phyloP scores from a whole-genome alignment of 35 echinoderm and acorn worm species.

The Lytechinus pictus region DNA sequence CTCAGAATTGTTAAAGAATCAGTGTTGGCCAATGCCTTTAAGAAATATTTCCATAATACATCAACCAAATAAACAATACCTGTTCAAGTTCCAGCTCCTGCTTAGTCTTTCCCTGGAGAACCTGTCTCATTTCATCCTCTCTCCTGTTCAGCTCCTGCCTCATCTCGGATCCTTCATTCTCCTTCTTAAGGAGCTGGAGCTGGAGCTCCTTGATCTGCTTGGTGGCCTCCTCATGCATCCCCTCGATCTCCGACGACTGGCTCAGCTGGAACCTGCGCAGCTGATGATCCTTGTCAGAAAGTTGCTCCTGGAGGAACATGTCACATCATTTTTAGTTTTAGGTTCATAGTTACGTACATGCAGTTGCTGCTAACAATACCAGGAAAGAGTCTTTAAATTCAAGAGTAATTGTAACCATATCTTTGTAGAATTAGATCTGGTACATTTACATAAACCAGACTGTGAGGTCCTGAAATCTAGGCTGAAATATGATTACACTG shows the following conservation, averaged over 20 bases:
- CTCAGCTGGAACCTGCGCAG: constrained; percentile 59
- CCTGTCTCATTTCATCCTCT: constrained; percentile 63
- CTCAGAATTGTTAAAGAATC: too few relatives aligned
- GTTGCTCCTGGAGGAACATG: constrained; percentile 57
- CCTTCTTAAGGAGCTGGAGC: constrained; percentile 68
- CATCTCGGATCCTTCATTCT: constrained; percentile 65
- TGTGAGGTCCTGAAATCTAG: too few relatives aligned
- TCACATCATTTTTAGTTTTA: not conserved
- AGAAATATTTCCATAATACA: too few relatives aligned
- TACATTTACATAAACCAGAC: too few relatives aligned
- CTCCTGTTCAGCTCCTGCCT: constrained; percentile 64
- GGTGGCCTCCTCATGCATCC: constrained; percentile 67
- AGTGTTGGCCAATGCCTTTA: too few relatives aligned
- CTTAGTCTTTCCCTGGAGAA: constrained; percentile 68
- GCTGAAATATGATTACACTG: too few relatives aligned
- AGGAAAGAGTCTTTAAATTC: too few relatives aligned
- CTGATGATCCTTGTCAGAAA: constrained; percentile 76
- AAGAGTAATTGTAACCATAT: too few relatives aligned
- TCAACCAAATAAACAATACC: constrained; percentile 29
- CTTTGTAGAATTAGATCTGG: too few relatives aligned
- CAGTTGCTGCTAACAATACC: too few relatives aligned
- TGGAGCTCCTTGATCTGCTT: constrained; percentile 80
- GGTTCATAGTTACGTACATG: too few relatives aligned
- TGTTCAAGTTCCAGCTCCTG: constrained; percentile 85
- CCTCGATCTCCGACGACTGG: constrained; percentile 73